Evolutionary conservation across 2,888 invertebrate species (phyloP).

Genomic region (Pammene aurita): DNA sequence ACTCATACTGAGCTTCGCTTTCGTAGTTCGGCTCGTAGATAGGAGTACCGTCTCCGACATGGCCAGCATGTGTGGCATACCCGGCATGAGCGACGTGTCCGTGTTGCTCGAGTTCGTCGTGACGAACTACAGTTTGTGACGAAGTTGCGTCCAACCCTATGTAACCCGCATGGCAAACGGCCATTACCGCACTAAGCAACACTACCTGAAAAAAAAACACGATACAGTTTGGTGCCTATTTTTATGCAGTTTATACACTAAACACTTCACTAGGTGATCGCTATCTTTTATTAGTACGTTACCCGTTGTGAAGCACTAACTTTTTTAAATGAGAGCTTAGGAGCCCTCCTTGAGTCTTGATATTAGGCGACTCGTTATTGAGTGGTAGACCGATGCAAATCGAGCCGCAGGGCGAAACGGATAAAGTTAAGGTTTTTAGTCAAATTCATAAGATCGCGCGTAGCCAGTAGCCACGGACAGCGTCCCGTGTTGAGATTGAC

Average conservation of each 20-base stretch:
- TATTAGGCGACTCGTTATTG: too few relatives aligned
- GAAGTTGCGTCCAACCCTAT: constrained; percentile 48
- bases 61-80: neutral
- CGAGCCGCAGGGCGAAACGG: too few relatives aligned
- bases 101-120: constrained; percentile 40
- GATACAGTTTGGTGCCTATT: constrained; percentile 2
- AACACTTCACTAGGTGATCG: too few relatives aligned
- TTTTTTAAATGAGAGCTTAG: too few relatives aligned
- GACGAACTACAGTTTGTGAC: constrained; percentile 52
- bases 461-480: too few relatives aligned
- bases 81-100: constrained; percentile 3
- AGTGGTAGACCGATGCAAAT: too few relatives aligned
- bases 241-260: neutral
- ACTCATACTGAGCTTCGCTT: constrained; percentile 20
- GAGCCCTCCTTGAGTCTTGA: too few relatives aligned
- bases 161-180: constrained; percentile 40
- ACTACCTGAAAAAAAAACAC: constrained; percentile 42
- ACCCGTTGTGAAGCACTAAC: too few relatives aligned
- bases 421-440: too few relatives aligned
- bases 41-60: constrained; percentile 19
- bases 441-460: too few relatives aligned
- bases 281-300: too few relatives aligned
- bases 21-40: constrained; percentile 38
- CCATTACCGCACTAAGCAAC: constrained; percentile 36
- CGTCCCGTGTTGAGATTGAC: too few relatives aligned